These are phyloP conservation scores for Torymus aiolomorphi DNA, from an alignment of 2,888 invertebrate genomes.

Conservation along the genomic window DNA sequence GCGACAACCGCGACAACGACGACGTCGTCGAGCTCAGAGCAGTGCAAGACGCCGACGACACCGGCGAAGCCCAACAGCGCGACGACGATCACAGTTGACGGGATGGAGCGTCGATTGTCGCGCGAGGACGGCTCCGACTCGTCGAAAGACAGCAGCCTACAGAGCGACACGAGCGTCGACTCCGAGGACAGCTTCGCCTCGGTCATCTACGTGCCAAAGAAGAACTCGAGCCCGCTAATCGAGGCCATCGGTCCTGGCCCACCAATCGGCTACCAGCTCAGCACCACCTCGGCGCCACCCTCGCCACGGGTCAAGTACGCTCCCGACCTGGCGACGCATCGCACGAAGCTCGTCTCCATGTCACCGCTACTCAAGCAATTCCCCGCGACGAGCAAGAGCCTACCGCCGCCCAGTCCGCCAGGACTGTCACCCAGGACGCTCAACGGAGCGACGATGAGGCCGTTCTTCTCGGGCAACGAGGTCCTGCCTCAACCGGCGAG, in stretches of 20 bases:
- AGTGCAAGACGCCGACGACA: background rate
- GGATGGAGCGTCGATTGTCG: constrained; percentile 84
- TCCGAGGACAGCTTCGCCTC: constrained; percentile 96
- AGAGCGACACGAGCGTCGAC: constrained; percentile 95
- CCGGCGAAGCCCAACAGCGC: constrained; percentile 49
- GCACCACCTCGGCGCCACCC: constrained; percentile 85
- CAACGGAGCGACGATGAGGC: constrained; percentile 59
- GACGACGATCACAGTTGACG: background rate
- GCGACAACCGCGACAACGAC: constrained; percentile 37
- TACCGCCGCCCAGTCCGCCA: constrained; percentile 73
- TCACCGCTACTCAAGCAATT: constrained; percentile 78
- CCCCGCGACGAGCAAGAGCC: constrained; percentile 79
- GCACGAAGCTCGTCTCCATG: constrained; percentile 79
- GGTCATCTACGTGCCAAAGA: constrained; percentile 92
- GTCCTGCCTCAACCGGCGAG: constrained; percentile 13
- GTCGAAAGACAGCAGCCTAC: constrained; percentile 91
- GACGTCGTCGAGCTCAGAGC: constrained; percentile 7
- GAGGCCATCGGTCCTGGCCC: constrained; percentile 33
- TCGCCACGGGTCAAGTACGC: constrained; percentile 86
- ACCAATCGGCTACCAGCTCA: constrained; percentile 77
- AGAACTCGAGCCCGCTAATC: constrained; percentile 78
- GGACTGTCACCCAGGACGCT: constrained; percentile 69
- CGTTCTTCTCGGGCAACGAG: constrained; percentile 62
- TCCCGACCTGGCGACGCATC: constrained; percentile 75
- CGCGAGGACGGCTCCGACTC: constrained; percentile 93